A percentile compares a stretch with the other conserved stretches of the same genome.
phyloP scores from a whole-genome alignment of 1,140 invertebrate genomes.

The Idris sp. region DNA sequence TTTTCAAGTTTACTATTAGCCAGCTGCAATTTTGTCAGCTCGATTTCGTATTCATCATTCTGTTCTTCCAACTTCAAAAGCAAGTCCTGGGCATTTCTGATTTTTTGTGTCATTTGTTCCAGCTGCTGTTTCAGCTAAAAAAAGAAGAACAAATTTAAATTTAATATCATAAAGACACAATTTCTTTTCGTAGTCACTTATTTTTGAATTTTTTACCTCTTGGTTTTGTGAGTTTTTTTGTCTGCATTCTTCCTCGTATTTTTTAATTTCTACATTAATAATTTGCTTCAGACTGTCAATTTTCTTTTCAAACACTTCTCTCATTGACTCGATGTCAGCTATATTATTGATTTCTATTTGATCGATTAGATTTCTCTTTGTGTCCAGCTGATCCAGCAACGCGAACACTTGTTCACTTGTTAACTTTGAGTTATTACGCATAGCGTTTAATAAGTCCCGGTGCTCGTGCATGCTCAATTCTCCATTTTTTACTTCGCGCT shows the following conservation, averaged over 20 bases:
- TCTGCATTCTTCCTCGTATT: constrained; percentile 61
- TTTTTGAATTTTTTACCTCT: constrained; percentile 70
- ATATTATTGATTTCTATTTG: constrained; percentile 67
- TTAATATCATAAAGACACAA: too few species aligned
- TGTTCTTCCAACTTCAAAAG: constrained; percentile 66
- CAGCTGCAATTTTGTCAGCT: constrained; percentile 66
- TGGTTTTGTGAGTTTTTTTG: constrained; percentile 59
- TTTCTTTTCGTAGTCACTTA: too few species aligned
- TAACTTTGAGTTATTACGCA: too few species aligned
- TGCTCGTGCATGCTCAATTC: too few species aligned
- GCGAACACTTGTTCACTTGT: too few species aligned
- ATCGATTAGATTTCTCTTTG: constrained; percentile 66
- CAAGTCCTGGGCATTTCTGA: too few species aligned
- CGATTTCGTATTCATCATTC: constrained; percentile 65
- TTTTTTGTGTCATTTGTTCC: too few species aligned
- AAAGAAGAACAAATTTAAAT: too few species aligned
- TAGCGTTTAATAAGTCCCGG: too few species aligned
- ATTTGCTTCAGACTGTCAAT: constrained; percentile 66
- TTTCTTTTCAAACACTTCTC: constrained; percentile 64
- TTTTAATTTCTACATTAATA: constrained; percentile 63
- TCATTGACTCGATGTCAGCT: constrained; percentile 67
- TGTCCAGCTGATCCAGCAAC: constrained; percentile 66
- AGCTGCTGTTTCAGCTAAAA: too few species aligned
- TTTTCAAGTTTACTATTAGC: constrained; percentile 64
- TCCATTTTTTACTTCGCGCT: too few species aligned